Evolutionary conservation across 2,113 vertebrate genomes (phyloP), one percentile per base, ranked within the genome.

Genomic region (Abramis brama): DNA sequence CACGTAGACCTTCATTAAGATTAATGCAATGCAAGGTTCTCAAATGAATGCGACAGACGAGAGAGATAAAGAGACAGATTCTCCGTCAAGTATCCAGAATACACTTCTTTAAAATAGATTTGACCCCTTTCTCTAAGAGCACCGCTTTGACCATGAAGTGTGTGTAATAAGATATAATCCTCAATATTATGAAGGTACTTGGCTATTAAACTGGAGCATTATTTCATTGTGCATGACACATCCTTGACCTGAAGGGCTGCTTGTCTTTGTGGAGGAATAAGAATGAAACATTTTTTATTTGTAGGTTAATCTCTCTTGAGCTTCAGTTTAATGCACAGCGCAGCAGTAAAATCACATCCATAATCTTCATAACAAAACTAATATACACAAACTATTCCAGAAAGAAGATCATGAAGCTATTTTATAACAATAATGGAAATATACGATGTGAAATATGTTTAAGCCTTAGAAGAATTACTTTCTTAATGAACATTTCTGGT

Each of bases 1-100:
- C 75, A 73, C 82, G 43, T 52, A 79, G 84, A 59, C 75, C 73
- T 88, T 86, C 76, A 86, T 77, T 83, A 86, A 30, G 74, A 73
- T 79, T 66, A 74, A 64, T 77, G 75, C 79, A 52, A 83, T 83
- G 84, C 79, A 62, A 76, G 62, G 39, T 71, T 71, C 81, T 71
- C 84, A 25, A 73, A 83, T 79, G 81, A 83, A 71, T 77, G 64
- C 27, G 78, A 85, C 70, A 66, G 83, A 50, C 21, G 36, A 36
- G 57, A 12, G 36, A 86, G 66, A 86, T 71, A 60, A 79, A 86
- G 55, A 71, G 52, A 73, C 62, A 39, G 76, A 79, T 70, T 79
- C 62, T 78, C 84, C 45, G 75, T 85, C 84, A 79, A 6, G 33
- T 45, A 45, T 86, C 77, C 17, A 80, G 70, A 59, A 79, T 73